Base-by-base conservation (phyloP, 1,140 invertebrate species). In the Holotrichia oblita region DNA sequence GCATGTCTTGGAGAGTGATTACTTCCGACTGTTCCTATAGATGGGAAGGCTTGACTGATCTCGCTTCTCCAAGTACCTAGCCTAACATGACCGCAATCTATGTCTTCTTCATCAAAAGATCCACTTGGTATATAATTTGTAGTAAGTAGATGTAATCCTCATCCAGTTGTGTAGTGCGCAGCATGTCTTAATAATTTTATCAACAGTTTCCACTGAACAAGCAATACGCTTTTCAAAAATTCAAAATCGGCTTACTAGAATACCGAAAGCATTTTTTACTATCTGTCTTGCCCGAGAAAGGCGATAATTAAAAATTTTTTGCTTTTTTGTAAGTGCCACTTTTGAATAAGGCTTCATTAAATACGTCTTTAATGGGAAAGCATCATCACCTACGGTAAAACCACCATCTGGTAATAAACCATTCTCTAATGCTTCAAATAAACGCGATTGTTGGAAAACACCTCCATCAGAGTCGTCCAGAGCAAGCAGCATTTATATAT, bases 241-340 rank as follows among this genome's bases (percentile, higher is more conserved):
- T 27, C 76, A 44, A 61, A 44, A 59, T 12, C 27, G 55, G 14
- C 48, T 55, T n/a, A 61, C 4, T 42, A 40, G 40, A 10, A 77
- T 34, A 10, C 48, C 48, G 34, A 77, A 48, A 17, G 3, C 41
- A 76, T n/a, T n/a, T n/a, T n/a, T n/a, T n/a, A n/a, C n/a, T n/a
- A n/a, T n/a, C n/a, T n/a, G n/a, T n/a, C n/a, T n/a, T n/a, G n/a
- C n/a, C n/a, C n/a, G n/a, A n/a, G n/a, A n/a, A n/a, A n/a, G n/a
- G n/a, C n/a, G n/a, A n/a, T n/a, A n/a, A n/a, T n/a, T n/a, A n/a
- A 83, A 84, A 40, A 78, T 82, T 76, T 80, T 48, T 44, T 86
- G 80, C 73, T 80, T 73, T 24, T 7, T 12, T 40, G 64, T 24
- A 40, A 55, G 14, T 12, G 61, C 55, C 27, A 64, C 41, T 75